These are phyloP conservation scores for Chymomyza costata DNA, from an alignment of 1,140 invertebrate genomes.

Conservation along the genomic window DNA sequence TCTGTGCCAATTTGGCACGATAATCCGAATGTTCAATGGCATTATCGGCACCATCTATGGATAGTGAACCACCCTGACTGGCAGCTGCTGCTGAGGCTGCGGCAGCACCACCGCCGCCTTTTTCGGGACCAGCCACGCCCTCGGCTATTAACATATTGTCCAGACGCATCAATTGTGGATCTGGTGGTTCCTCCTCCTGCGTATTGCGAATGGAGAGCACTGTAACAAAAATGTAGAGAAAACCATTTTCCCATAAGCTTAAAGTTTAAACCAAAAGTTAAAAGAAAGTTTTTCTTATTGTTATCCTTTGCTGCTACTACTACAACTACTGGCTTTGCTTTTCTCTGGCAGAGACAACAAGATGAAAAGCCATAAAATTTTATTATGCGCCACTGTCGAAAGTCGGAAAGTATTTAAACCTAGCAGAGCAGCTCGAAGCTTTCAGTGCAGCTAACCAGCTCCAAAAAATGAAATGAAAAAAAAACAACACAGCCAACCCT, in stretches of 20 bases:
- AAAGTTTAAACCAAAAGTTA: background rate
- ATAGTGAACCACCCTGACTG: conserved; percentile 81
- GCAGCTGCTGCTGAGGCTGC: conserved; percentile 94
- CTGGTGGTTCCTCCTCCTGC: conserved; percentile 98
- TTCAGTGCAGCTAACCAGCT: background rate
- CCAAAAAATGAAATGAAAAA: no score
- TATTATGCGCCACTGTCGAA: conserved; percentile 24
- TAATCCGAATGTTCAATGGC: conserved; percentile 99
- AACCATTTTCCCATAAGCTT: no score
- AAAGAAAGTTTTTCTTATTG: no score
- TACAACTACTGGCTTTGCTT: conserved; percentile 4
- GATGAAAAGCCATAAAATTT: conserved; percentile 34
- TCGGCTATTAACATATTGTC: conserved; percentile 99
- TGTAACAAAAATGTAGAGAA: conserved; percentile 76
- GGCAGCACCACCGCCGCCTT: conserved; percentile 93
- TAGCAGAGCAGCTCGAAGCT: conserved; percentile 11
- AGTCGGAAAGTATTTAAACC: conserved; percentile 4
- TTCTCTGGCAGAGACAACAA: conserved; percentile 5
- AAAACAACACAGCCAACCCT: no score
- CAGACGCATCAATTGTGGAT: conserved; percentile 98
- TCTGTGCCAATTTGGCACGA: conserved; percentile 98
- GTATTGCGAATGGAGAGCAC: conserved; percentile 96
- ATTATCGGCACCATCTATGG: conserved; percentile 84
- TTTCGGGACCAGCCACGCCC: conserved; percentile 98
- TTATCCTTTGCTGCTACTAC: no score